Evolutionary conservation across 2,113 vertebrate genomes (phyloP).

Genomic region (Galbula dea): DNA sequence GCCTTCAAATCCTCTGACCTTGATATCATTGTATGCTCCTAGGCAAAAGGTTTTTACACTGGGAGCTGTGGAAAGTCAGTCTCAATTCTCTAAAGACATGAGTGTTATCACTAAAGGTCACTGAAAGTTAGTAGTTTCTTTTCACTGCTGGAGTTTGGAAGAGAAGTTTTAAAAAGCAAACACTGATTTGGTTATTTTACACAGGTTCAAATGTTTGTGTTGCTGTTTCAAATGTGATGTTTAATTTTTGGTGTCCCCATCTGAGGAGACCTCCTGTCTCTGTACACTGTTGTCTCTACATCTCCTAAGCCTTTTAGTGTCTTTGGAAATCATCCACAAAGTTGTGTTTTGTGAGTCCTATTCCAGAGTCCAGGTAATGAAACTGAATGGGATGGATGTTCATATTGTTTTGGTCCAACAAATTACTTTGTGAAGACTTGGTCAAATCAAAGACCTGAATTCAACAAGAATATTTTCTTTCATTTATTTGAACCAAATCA

Average conservation of each 20-base stretch:
- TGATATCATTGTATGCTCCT: slow-evolving; percentile 2
- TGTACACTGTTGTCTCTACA: not conserved
- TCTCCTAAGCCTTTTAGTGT: not conserved
- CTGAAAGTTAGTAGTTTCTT: slow-evolving; percentile 14
- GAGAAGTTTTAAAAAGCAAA: not conserved
- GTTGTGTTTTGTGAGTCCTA: not conserved
- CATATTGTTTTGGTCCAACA: not conserved
- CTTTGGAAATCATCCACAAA: not conserved
- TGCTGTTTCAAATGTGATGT: not conserved
- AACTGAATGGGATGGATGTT: not conserved
- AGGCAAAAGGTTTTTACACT: slow-evolving; percentile 35
- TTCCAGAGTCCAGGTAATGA: not conserved
- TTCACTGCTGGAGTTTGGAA: not conserved
- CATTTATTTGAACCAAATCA: not conserved
- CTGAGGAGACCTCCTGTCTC: not conserved
- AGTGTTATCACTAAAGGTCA: slow-evolving; percentile 21
- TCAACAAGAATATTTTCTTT: not conserved
- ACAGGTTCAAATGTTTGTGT: not conserved
- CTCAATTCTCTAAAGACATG: slow-evolving; percentile 41
- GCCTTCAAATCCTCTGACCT: slow-evolving; percentile 31
- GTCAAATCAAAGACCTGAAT: not conserved
- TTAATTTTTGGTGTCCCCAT: not conserved
- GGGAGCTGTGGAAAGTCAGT: slow-evolving; percentile 59
- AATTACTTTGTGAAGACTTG: not conserved
- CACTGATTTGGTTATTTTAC: not conserved